A percentile compares a stretch with the other conserved stretches of the same genome.
Conservation (phyloP, 2,797 vertebrate genomes). For the Poeciliopsis turneri region DNA sequence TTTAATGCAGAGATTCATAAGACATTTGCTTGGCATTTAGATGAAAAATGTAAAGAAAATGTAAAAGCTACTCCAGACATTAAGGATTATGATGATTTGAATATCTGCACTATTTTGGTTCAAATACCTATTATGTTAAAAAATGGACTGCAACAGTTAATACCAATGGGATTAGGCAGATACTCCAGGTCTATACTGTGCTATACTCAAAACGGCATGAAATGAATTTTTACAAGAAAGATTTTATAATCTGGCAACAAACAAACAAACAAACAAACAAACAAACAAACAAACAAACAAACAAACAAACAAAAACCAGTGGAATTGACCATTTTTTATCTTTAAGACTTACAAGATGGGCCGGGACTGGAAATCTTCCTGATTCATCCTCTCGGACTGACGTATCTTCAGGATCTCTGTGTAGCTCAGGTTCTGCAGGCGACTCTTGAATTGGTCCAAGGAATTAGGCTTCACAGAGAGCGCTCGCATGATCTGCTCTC, state of each 20-base stretch:
- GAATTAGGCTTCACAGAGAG: constrained; percentile 98
- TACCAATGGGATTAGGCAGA: constrained; percentile 8
- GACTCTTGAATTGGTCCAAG: constrained; percentile 99
- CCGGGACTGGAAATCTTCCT: constrained; percentile 99
- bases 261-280: too few species aligned
- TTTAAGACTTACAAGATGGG: constrained; percentile 92
- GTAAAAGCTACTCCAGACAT: constrained; percentile 28
- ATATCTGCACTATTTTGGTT: constrained; percentile 12
- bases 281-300: too few species aligned
- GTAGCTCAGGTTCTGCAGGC: constrained; percentile 98
- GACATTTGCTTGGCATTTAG: constrained; percentile 19
- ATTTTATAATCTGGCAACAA: neutral
- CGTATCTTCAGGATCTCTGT: constrained; percentile 99
- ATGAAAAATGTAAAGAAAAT: constrained; percentile 30
- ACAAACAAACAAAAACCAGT: neutral
- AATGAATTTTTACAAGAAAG: neutral
- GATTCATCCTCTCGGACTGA: constrained; percentile 99
- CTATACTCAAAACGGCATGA: neutral
- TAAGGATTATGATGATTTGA: constrained; percentile 25
- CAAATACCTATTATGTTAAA: constrained; percentile 4
- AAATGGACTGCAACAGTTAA: neutral
- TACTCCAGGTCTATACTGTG: neutral
- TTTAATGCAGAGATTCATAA: constrained; percentile 56
- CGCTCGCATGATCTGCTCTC: constrained; percentile 99
- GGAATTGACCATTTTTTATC: neutral